Conservation (phyloP, 2,888 invertebrate species). For the Brachypalpus laphriformis region DNA sequence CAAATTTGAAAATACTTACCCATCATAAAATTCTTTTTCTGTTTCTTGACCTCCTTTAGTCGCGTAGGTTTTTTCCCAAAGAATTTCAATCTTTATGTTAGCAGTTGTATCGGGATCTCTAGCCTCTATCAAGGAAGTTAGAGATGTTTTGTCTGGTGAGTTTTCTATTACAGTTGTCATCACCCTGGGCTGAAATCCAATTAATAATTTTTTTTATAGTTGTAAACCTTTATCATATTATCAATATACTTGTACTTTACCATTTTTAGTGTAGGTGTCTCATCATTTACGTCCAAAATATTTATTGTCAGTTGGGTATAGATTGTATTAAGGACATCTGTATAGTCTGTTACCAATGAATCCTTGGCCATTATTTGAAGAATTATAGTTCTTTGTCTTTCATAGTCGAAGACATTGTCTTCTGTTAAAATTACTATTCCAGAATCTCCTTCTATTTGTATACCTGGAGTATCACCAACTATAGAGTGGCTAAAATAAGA, state of each 20-base stretch:
- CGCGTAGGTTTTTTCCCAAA: conserved; percentile 85
- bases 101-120: conserved; percentile 86
- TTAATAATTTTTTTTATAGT: background rate
- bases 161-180: conserved; percentile 85
- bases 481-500: conserved; percentile 83
- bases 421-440: conserved; percentile 85
- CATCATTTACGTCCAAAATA: conserved; percentile 89
- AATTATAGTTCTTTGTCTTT: conserved; percentile 84
- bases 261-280: conserved; percentile 86
- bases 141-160: conserved; percentile 80
- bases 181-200: conserved; percentile 82
- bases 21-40: conserved; percentile 52
- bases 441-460: conserved; percentile 84
- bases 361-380: conserved; percentile 84
- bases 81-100: conserved; percentile 84
- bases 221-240: background rate
- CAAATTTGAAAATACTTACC: conserved; percentile 26
- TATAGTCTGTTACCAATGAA: conserved; percentile 80
- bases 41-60: conserved; percentile 84
- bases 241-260: conserved; percentile 81
- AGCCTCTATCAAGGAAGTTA: conserved; percentile 83
- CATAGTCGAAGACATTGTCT: conserved; percentile 86
- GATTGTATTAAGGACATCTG: conserved; percentile 75
- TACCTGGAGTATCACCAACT: conserved; percentile 83
- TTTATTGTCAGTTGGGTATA: conserved; percentile 85